phyloP scores from a whole-genome alignment of 2,888 invertebrate species.

The Xestia xanthographa region DNA sequence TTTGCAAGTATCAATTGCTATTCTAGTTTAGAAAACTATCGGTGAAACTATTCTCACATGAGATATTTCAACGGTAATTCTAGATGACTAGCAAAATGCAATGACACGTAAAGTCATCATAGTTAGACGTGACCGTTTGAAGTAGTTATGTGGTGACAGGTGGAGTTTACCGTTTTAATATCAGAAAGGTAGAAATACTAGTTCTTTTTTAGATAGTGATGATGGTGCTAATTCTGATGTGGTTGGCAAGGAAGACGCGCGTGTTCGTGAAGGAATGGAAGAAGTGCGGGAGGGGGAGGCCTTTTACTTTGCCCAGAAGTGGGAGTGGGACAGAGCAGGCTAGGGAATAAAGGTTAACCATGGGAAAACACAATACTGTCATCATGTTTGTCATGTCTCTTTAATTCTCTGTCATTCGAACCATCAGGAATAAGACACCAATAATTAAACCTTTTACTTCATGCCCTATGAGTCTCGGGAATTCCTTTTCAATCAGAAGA shows the following conservation, averaged over 20 bases:
- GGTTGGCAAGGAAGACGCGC: too few species aligned
- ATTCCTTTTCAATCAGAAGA: conserved; percentile 65
- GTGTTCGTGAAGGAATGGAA: too few species aligned
- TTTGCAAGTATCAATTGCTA: background rate
- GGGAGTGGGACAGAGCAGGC: background rate
- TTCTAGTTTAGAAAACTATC: background rate
- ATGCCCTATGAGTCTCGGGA: conserved; percentile 3
- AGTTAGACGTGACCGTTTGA: conserved; percentile 16
- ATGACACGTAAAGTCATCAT: conserved; percentile 23
- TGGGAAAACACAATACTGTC: background rate
- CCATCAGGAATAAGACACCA: background rate
- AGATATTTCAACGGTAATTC: background rate
- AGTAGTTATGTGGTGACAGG: background rate
- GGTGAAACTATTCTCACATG: background rate
- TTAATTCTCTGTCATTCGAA: background rate
- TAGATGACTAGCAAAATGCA: conserved; percentile 23
- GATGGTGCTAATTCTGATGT: background rate
- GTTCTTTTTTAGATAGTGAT: background rate
- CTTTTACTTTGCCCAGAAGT: too few species aligned
- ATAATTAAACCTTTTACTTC: conserved; percentile 26
- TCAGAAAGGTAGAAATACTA: background rate
- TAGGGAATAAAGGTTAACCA: too few species aligned
- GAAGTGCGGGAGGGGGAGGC: too few species aligned
- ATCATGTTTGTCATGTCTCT: background rate
- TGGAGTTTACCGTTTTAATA: conserved; percentile 2